Conservation (phyloP, 2,113 vertebrate genomes). For the Pterocles gutturalis region DNA sequence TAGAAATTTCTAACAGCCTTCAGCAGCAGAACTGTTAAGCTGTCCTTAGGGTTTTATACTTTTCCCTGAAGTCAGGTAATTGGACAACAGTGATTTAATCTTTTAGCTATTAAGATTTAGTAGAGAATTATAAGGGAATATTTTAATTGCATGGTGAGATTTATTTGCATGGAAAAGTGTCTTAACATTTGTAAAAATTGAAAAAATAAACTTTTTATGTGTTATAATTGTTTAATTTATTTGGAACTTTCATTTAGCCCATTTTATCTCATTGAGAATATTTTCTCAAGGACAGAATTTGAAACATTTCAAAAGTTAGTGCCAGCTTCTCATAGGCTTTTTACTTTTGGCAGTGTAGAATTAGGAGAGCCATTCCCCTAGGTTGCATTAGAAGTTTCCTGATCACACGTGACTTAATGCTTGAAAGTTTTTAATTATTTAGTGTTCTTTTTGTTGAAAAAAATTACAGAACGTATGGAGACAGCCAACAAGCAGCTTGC, state of each 20-base stretch:
- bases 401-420: background rate
- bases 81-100: background rate
- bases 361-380: background rate
- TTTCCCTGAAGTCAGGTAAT: background rate
- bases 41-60: background rate
- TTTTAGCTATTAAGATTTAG: background rate
- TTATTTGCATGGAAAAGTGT: background rate
- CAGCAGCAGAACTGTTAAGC: background rate
- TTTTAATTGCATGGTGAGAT: background rate
- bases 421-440: background rate
- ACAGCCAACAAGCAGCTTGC: slow-evolving; percentile 97
- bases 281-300: background rate
- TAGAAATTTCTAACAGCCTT: background rate
- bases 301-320: background rate
- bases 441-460: background rate
- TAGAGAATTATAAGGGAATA: background rate
- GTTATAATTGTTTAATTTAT: background rate
- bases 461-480: slow-evolving; percentile 92
- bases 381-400: background rate
- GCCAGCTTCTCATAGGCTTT: background rate
- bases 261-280: background rate
- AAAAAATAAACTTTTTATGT: background rate
- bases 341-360: background rate
- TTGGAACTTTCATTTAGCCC: background rate
- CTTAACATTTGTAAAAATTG: background rate